These are phyloP conservation scores for Slavum lentiscoides DNA, from an alignment of 2,888 invertebrate genomes.

Conservation along the genomic window DNA sequence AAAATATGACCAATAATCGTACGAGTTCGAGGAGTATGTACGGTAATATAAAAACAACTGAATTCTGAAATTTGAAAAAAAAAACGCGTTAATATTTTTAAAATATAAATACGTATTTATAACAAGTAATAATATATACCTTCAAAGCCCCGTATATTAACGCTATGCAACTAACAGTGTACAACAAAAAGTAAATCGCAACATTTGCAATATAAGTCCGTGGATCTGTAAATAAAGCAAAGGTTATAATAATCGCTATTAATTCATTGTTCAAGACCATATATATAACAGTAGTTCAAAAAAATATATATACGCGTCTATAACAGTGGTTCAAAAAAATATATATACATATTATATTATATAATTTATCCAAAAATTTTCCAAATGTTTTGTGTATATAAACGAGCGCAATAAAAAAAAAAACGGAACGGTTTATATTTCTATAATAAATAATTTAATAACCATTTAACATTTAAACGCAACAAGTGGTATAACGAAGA, in stretches of 20 bases:
- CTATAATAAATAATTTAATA: background rate
- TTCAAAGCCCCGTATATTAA: conserved; percentile 55
- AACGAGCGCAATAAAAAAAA: background rate
- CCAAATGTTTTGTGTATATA: no score
- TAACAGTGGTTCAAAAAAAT: no score
- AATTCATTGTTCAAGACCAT: no score
- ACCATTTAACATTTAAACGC: no score
- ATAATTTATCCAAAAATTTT: no score
- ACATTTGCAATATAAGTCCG: conserved; percentile 46
- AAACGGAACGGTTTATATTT: background rate
- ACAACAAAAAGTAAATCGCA: conserved; percentile 49
- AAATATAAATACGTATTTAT: background rate
- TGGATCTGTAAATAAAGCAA: conserved; percentile 54
- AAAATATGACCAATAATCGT: conserved; percentile 54
- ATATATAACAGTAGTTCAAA: no score
- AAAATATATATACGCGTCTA: no score
- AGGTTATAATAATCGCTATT: no score
- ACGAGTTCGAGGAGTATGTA: conserved; percentile 55
- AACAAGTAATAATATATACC: conserved; percentile 42
- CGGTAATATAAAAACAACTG: conserved; percentile 55
- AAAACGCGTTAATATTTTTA: background rate
- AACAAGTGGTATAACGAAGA: background rate
- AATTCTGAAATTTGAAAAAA: conserved; percentile 53
- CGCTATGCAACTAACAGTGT: conserved; percentile 54
- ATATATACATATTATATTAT: no score